These are phyloP conservation scores for Agapostemon virescens DNA, from an alignment of 2,888 invertebrate species.

Conservation along the genomic window DNA sequence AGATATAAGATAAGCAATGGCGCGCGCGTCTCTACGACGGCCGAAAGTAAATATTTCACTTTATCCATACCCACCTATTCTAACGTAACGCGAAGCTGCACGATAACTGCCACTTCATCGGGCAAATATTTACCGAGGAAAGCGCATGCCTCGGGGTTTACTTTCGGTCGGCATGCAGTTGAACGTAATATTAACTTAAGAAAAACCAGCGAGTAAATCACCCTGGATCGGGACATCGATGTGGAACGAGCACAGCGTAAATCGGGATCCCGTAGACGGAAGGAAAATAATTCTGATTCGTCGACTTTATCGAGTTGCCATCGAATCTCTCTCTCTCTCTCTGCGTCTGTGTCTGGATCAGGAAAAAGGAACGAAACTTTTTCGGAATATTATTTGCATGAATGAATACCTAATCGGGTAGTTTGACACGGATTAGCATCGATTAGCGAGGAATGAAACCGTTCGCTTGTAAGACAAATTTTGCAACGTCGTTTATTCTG, in stretches of 20 bases:
- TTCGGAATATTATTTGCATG: too few relatives aligned
- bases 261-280: neutral
- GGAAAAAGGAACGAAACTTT: neutral
- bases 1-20: conserved; percentile 9
- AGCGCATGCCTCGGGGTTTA: conserved; percentile 35
- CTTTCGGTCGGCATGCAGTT: conserved; percentile 22
- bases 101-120: conserved; percentile 54
- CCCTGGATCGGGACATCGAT: neutral
- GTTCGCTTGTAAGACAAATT: too few relatives aligned
- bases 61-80: conserved; percentile 49
- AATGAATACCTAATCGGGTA: too few relatives aligned
- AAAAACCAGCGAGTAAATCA: conserved; percentile 38
- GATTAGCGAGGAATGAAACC: too few relatives aligned
- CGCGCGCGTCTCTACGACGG: neutral
- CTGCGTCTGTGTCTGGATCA: neutral
- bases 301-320: neutral
- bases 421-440: neutral
- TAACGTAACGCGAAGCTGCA: conserved; percentile 29
- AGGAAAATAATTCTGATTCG: neutral
- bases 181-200: conserved; percentile 38
- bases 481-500: too few relatives aligned
- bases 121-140: conserved; percentile 53
- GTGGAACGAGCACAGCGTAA: neutral
- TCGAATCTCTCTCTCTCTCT: neutral
- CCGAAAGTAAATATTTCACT: conserved; percentile 55